Conservation (phyloP, 1,140 invertebrate genomes). For the Ostrea edulis region DNA sequence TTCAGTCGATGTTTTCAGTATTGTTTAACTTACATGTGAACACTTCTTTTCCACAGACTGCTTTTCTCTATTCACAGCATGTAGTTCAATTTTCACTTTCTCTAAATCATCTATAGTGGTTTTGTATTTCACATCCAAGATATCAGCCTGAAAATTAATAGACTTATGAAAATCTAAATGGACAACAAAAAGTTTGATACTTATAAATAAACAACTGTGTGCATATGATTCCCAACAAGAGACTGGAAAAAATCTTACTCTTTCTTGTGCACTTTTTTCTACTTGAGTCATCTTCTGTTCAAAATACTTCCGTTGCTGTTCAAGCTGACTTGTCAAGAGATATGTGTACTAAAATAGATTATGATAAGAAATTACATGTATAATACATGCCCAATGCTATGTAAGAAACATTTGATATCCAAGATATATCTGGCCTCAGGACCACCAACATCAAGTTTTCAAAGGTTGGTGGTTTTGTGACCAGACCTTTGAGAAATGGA, state of each 20-base stretch:
- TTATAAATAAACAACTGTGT: background rate
- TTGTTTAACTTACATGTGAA: constrained; percentile 65
- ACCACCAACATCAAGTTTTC: no score
- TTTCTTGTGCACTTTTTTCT: constrained; percentile 79
- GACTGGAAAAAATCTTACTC: constrained; percentile 59
- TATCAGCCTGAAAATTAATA: background rate
- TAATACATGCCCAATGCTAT: no score
- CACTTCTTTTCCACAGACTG: constrained; percentile 84
- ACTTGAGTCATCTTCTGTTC: constrained; percentile 89
- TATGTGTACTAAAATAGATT: constrained; percentile 90
- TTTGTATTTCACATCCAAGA: constrained; percentile 75
- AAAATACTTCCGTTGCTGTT: constrained; percentile 95
- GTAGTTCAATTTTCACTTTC: constrained; percentile 75
- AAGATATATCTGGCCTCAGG: no score
- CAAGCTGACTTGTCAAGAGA: constrained; percentile 96
- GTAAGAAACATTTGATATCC: no score
- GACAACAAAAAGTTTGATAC: background rate
- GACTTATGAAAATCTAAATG: background rate
- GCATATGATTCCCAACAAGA: no score
- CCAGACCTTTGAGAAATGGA: background rate
- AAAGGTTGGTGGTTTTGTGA: no score
- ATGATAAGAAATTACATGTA: no score
- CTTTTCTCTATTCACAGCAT: constrained; percentile 83
- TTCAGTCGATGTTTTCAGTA: background rate
- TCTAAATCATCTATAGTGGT: constrained; percentile 77